phyloP scores from a whole-genome alignment of 2,888 invertebrate genomes.

The Agriopis leucophaearia region DNA sequence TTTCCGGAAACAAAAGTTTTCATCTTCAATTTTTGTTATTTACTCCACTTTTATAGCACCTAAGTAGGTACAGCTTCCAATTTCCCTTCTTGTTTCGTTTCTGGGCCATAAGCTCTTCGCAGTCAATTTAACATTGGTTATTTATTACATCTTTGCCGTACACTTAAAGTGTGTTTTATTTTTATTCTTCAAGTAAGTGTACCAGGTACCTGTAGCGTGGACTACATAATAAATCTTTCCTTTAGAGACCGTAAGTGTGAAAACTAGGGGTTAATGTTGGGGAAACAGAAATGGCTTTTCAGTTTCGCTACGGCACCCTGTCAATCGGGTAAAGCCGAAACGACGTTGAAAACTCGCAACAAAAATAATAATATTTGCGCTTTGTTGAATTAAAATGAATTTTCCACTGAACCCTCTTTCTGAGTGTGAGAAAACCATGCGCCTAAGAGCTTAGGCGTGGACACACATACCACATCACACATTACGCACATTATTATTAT shows the following conservation, averaged over 20 bases:
- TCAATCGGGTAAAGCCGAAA: slow-evolving; percentile 24
- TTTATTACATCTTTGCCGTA: slow-evolving; percentile 78
- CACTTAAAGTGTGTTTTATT: slow-evolving; percentile 74
- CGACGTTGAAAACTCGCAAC: background rate
- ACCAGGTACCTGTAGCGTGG: slow-evolving; percentile 68
- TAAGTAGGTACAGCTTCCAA: slow-evolving; percentile 49
- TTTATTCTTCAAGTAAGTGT: slow-evolving; percentile 61
- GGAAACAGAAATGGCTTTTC: slow-evolving; percentile 60
- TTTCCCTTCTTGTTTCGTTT: slow-evolving; percentile 68
- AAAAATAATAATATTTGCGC: background rate
- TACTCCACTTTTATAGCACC: slow-evolving; percentile 37
- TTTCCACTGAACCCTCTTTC: no score
- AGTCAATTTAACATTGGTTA: slow-evolving; percentile 83
- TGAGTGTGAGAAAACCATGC: no score
- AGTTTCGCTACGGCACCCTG: slow-evolving; percentile 40
- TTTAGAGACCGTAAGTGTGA: slow-evolving; percentile 67
- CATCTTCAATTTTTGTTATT: slow-evolving; percentile 35
- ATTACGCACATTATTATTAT: no score
- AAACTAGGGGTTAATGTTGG: slow-evolving; percentile 67
- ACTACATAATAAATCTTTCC: slow-evolving; percentile 67
- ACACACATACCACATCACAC: no score
- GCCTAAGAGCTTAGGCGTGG: no score
- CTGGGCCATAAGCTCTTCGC: slow-evolving; percentile 77
- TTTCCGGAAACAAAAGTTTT: slow-evolving; percentile 29
- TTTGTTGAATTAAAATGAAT: background rate